Evolutionary conservation across 2,113 vertebrate species (phyloP).

Genomic region (Oncorhynchus tshawytscha): DNA sequence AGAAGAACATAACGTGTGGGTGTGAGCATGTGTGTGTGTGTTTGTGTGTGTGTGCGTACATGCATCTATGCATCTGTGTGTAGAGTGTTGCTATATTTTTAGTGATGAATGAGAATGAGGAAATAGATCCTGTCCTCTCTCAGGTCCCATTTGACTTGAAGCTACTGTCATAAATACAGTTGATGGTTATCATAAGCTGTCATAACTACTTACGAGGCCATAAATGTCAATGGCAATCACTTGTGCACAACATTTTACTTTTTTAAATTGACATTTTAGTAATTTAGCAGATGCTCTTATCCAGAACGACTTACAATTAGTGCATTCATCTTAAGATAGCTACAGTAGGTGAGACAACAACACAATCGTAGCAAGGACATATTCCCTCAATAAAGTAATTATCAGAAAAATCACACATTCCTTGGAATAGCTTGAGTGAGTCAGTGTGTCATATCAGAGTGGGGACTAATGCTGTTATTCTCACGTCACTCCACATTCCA

Average conservation of each 20-base stretch:
- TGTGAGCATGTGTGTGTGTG: not conserved
- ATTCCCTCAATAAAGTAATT: no score
- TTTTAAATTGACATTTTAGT: no score
- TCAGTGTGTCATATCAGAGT: conserved; percentile 25
- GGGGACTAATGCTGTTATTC: conserved; percentile 19
- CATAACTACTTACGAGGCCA: conserved; percentile 21
- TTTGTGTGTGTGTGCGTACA: not conserved
- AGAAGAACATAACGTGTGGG: no score
- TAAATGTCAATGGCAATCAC: conserved; percentile 36
- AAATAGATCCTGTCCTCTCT: conserved; percentile 4
- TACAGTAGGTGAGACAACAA: no score
- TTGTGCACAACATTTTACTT: not conserved
- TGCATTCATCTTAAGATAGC: no score
- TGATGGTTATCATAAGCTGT: conserved; percentile 24
- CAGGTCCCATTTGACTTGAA: conserved; percentile 29
- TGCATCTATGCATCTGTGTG: not conserved
- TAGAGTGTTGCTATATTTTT: not conserved
- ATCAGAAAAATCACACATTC: no score
- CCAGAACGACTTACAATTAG: no score
- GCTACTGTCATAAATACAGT: conserved; percentile 1
- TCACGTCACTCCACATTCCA: no score
- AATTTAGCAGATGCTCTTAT: no score
- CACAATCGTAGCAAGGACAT: no score
- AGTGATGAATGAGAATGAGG: conserved; percentile 16
- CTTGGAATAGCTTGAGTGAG: conserved; percentile 10